Conservation (phyloP, 2,888 invertebrate genomes). For the Eurytoma californica region DNA sequence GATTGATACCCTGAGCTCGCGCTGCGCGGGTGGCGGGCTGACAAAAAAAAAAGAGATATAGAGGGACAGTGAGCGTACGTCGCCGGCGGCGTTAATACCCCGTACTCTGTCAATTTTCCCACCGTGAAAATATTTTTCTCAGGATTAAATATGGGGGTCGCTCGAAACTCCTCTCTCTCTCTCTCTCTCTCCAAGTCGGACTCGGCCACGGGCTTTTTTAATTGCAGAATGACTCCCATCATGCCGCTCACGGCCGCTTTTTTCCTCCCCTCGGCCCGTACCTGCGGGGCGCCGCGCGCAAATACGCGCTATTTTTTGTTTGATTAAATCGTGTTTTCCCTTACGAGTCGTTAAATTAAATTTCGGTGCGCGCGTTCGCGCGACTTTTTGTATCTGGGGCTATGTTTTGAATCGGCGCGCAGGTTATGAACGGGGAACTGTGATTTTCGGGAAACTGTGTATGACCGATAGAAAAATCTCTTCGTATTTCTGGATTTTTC, state of each 20-base stretch:
- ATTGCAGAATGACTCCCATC: constrained; percentile 18
- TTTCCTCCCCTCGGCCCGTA: neutral
- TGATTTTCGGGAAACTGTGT: neutral
- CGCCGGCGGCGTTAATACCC: constrained; percentile 44
- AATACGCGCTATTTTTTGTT: constrained; percentile 37
- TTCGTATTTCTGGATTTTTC: no score
- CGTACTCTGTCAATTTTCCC: constrained; percentile 13
- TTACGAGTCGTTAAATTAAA: constrained; percentile 14
- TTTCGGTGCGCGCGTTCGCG: neutral
- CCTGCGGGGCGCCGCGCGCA: neutral
- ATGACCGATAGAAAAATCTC: neutral
- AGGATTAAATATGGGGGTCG: constrained; percentile 14
- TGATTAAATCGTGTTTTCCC: neutral
- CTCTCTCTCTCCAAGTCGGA: neutral
- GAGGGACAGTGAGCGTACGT: neutral
- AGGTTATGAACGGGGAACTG: constrained; percentile 6
- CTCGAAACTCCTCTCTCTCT: neutral
- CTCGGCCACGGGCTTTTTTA: neutral
- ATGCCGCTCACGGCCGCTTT: neutral
- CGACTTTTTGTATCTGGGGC: no score
- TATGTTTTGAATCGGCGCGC: neutral
- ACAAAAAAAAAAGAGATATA: neutral
- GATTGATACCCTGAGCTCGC: neutral
- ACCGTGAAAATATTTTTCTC: constrained; percentile 42
- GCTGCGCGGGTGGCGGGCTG: neutral